These are phyloP conservation scores for Trinectes maculatus DNA, from an alignment of 2,113 vertebrate genomes.

Conservation along the genomic window DNA sequence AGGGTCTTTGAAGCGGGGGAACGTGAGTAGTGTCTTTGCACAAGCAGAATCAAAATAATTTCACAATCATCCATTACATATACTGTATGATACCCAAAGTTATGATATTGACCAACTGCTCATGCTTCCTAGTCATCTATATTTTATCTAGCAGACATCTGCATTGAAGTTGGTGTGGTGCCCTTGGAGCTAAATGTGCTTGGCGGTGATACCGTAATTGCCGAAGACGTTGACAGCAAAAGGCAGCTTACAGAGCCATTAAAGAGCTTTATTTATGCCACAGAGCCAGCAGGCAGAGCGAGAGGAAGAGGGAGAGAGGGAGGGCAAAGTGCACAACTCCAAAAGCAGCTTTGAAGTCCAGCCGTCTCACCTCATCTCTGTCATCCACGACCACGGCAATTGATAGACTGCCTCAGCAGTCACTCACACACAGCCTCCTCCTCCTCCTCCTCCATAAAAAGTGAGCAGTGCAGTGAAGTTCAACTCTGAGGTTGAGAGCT, in stretches of 20 bases:
- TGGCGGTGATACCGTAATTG: slow-evolving; percentile 77
- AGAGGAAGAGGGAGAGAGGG: slow-evolving; percentile 63
- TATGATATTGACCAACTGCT: slow-evolving; percentile 45
- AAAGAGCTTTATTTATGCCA: slow-evolving; percentile 83
- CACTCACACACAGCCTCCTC: slow-evolving; percentile 55
- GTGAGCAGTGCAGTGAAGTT: slow-evolving; percentile 59
- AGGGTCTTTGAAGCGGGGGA: slow-evolving; percentile 23
- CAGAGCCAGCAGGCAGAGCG: slow-evolving; percentile 61
- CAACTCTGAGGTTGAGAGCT: slow-evolving; percentile 65
- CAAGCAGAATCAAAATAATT: slow-evolving; percentile 17
- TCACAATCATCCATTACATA: neutral
- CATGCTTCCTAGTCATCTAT: slow-evolving; percentile 57
- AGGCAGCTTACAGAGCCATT: slow-evolving; percentile 81
- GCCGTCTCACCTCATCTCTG: slow-evolving; percentile 79
- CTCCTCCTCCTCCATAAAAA: slow-evolving; percentile 52
- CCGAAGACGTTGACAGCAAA: slow-evolving; percentile 82
- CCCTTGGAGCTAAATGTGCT: slow-evolving; percentile 65
- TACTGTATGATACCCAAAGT: slow-evolving; percentile 1
- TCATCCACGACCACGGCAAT: slow-evolving; percentile 65
- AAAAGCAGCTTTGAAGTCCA: slow-evolving; percentile 79
- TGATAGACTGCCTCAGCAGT: slow-evolving; percentile 73
- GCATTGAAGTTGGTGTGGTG: slow-evolving; percentile 66
- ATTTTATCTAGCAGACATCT: slow-evolving; percentile 70
- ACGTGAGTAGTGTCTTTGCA: slow-evolving; percentile 8
- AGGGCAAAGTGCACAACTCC: slow-evolving; percentile 71